These are phyloP conservation scores for Drosophila kambysellisi DNA, from an alignment of 2,888 invertebrate genomes.

Conservation along the genomic window DNA sequence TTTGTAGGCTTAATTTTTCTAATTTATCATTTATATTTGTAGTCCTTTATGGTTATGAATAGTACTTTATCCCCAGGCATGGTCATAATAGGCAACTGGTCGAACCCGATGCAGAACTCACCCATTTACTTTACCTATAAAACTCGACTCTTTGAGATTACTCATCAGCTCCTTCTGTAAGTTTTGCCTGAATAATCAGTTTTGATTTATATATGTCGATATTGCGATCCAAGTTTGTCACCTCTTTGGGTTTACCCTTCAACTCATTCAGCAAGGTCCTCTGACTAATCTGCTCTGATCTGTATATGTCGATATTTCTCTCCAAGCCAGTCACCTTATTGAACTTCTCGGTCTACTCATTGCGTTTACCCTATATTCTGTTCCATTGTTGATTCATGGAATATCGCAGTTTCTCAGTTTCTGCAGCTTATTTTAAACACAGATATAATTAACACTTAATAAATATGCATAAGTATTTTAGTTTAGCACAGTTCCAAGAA, in stretches of 20 bases:
- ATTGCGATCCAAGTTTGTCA: not conserved
- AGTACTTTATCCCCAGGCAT: not conserved
- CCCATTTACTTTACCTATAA: not conserved
- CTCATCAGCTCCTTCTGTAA: not conserved
- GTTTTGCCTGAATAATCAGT: not conserved
- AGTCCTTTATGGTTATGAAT: too few species aligned
- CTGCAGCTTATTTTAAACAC: not conserved
- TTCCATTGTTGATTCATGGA: not conserved
- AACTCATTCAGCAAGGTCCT: not conserved
- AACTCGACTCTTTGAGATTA: not conserved
- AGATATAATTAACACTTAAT: not conserved
- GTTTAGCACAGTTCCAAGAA: not conserved
- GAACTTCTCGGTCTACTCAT: not conserved
- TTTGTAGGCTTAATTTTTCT: too few species aligned
- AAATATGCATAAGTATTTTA: too few species aligned
- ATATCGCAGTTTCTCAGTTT: not conserved
- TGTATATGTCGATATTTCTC: not conserved
- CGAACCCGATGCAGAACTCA: not conserved
- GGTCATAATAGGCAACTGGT: not conserved
- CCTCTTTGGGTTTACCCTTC: not conserved
- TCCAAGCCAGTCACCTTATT: too few species aligned
- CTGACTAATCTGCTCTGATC: not conserved
- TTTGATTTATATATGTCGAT: not conserved
- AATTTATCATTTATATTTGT: too few species aligned
- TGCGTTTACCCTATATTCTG: not conserved